Conservation (phyloP, 2,797 vertebrate species). For the Crocodylus rhombifer region DNA sequence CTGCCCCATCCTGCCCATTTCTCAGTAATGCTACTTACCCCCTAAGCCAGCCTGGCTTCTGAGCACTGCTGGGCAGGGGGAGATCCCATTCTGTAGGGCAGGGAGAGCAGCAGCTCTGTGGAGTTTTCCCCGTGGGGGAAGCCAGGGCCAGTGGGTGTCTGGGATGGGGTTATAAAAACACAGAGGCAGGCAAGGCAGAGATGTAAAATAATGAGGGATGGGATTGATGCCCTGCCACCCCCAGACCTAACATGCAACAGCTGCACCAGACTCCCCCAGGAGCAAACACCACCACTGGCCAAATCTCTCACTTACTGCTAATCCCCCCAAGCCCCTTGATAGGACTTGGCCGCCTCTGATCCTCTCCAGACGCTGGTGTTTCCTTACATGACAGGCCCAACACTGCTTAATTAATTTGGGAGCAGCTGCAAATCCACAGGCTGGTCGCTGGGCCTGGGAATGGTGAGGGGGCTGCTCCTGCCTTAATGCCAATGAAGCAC, state of each 20-base stretch:
- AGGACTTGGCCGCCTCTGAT: background rate
- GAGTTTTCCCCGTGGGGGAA: background rate
- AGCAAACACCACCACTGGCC: background rate
- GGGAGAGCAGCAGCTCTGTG: too few relatives aligned
- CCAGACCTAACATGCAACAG: background rate
- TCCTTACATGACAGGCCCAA: background rate
- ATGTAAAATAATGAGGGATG: background rate
- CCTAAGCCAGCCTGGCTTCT: background rate
- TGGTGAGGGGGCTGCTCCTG: background rate
- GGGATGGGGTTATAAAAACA: background rate
- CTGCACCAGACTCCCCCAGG: background rate
- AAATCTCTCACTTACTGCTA: background rate
- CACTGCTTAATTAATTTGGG: background rate
- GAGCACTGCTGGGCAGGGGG: background rate
- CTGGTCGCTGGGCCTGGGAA: conserved; percentile 12
- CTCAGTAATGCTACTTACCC: too few relatives aligned
- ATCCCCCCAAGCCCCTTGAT: background rate
- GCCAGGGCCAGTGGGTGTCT: background rate
- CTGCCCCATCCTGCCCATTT: background rate
- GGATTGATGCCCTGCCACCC: background rate
- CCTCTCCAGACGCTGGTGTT: background rate
- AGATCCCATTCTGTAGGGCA: too few relatives aligned
- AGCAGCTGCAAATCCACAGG: conserved; percentile 40
- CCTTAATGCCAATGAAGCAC: background rate
- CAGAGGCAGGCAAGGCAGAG: background rate